These are phyloP conservation scores for Mus minutoides DNA, from an alignment of 2,797 vertebrate species.

Conservation along the genomic window DNA sequence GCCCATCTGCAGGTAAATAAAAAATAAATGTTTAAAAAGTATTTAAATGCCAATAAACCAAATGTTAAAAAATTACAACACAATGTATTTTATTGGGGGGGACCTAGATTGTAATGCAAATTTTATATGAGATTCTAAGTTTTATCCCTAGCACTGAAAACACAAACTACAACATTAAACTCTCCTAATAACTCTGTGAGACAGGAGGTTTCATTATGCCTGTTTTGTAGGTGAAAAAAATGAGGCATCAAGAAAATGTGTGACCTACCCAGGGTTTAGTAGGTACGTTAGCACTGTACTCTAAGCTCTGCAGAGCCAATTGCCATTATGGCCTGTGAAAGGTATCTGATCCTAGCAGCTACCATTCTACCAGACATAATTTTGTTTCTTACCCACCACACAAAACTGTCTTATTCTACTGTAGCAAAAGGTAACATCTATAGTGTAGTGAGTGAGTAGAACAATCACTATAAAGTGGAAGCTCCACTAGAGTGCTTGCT, in stretches of 20 bases:
- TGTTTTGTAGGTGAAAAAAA: background rate
- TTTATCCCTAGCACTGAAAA: background rate
- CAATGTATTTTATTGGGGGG: conserved; percentile 33
- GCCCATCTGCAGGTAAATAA: background rate
- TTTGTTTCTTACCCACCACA: background rate
- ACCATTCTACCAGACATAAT: background rate
- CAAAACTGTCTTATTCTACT: background rate
- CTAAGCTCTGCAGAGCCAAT: background rate
- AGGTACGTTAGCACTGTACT: background rate
- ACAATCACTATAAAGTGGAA: background rate
- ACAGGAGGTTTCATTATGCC: background rate
- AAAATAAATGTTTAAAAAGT: background rate
- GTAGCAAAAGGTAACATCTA: background rate
- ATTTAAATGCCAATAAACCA: conserved; percentile 15
- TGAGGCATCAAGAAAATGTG: background rate
- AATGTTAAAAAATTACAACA: background rate
- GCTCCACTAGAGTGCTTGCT: background rate
- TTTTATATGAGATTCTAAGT: background rate
- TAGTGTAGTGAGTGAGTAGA: background rate
- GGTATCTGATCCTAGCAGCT: background rate
- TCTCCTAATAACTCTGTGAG: background rate
- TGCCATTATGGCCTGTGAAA: background rate
- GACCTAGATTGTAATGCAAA: background rate
- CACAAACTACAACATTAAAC: background rate
- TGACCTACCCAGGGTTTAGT: background rate